Evolutionary conservation across 2,797 vertebrate species (phyloP).

Genomic region (Toxotes lorentzi): DNA sequence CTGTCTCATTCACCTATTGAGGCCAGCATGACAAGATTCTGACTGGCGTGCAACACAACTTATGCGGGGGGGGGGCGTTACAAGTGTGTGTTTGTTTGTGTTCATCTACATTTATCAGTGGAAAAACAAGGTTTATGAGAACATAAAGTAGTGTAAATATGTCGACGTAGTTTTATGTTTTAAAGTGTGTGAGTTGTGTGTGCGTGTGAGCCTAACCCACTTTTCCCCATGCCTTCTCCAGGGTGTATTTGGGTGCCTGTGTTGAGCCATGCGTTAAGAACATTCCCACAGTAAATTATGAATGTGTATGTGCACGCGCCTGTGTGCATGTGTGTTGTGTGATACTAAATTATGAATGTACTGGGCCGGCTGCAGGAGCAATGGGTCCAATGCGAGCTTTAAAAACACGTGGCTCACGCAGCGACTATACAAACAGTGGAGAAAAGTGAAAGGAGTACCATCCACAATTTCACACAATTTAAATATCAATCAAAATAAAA

Average conservation of each 20-base stretch:
- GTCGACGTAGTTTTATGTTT: slow-evolving; percentile 30
- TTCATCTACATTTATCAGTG: neutral
- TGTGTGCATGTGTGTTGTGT: slow-evolving; percentile 59
- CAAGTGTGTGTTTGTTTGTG: neutral
- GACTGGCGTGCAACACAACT: slow-evolving; percentile 30
- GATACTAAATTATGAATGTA: slow-evolving; percentile 81
- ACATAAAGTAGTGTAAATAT: slow-evolving; percentile 5
- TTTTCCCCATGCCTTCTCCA: slow-evolving; percentile 50
- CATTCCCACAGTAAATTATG: slow-evolving; percentile 85
- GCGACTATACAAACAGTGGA: slow-evolving; percentile 33
- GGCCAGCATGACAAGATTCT: slow-evolving; percentile 65
- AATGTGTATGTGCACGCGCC: slow-evolving; percentile 68
- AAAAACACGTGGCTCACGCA: slow-evolving; percentile 49
- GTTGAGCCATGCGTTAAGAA: slow-evolving; percentile 84
- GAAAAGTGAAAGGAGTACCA: neutral
- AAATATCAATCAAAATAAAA: neutral
- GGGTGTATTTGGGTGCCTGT: slow-evolving; percentile 73
- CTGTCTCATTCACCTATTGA: slow-evolving; percentile 61
- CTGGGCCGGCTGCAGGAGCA: slow-evolving; percentile 66
- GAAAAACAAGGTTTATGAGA: slow-evolving; percentile 1
- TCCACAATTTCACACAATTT: neutral
- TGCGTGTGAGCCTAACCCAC: slow-evolving; percentile 47
- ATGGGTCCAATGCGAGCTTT: slow-evolving; percentile 67
- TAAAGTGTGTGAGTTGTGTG: slow-evolving; percentile 9
- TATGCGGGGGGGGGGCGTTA: neutral